Evolutionary conservation across 2,888 invertebrate species (phyloP).

Genomic region (Balanococcus diminutus): DNA sequence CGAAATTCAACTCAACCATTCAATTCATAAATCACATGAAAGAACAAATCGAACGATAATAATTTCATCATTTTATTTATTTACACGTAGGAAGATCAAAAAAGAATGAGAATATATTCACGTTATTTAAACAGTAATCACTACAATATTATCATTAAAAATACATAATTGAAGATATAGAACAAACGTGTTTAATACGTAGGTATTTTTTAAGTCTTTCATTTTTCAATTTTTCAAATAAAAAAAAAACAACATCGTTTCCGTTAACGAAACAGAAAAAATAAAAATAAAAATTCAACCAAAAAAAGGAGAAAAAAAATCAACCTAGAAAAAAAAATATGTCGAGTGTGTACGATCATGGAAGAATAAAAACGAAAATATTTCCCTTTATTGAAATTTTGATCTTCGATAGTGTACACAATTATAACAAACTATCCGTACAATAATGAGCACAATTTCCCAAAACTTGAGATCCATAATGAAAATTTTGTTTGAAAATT

Average conservation of each 20-base stretch:
- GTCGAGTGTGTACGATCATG: background rate
- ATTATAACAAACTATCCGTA: constrained; percentile 3
- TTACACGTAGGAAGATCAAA: constrained; percentile 42
- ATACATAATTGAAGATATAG: constrained; percentile 7
- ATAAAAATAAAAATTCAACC: background rate
- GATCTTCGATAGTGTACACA: constrained; percentile 24
- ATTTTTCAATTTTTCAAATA: background rate
- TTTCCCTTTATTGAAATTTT: background rate
- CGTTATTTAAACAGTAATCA: constrained; percentile 31
- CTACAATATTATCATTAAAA: constrained; percentile 29
- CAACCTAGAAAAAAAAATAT: background rate
- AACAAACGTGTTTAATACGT: constrained; percentile 34
- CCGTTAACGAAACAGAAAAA: background rate
- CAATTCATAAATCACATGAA: background rate
- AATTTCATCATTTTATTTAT: constrained; percentile 32
- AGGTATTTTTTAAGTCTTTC: background rate
- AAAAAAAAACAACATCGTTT: background rate
- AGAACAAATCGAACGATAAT: background rate
- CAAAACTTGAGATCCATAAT: constrained; percentile 34
- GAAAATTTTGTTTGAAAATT: constrained; percentile 24
- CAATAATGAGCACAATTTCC: constrained; percentile 22
- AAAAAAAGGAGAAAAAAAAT: background rate
- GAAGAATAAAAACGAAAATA: constrained; percentile 13
- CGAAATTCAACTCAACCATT: too few species aligned
- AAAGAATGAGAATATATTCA: constrained; percentile 40